phyloP scores from a whole-genome alignment of 1,140 invertebrate species.

The Laupala kohalensis region DNA sequence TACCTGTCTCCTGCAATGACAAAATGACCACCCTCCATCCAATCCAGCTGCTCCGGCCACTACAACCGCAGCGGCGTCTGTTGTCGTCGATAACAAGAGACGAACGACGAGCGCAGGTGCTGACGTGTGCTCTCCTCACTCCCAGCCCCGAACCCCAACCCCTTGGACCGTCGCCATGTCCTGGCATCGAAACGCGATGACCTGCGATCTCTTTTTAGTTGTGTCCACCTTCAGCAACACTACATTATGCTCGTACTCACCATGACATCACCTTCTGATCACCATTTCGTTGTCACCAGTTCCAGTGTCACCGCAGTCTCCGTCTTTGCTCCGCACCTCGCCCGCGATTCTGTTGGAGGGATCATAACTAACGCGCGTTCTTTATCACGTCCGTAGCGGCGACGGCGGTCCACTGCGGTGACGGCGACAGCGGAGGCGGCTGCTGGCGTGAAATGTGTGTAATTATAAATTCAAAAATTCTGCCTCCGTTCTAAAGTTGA shows the following conservation, averaged over 20 bases:
- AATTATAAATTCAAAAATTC: not conserved
- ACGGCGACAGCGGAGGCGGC: not conserved
- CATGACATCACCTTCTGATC: too few species aligned
- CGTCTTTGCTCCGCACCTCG: not conserved
- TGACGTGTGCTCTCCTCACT: not conserved
- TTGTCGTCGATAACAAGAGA: not conserved
- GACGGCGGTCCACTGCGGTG: too few species aligned
- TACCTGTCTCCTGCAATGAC: too few species aligned
- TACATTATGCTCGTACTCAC: too few species aligned
- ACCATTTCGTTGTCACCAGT: too few species aligned
- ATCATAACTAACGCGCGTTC: not conserved
- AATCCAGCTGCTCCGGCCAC: too few species aligned
- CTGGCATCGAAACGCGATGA: too few species aligned
- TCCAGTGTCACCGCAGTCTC: too few species aligned
- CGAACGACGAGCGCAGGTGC: not conserved
- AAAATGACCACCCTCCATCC: too few species aligned
- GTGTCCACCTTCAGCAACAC: too few species aligned
- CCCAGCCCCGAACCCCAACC: not conserved
- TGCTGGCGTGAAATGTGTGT: not conserved
- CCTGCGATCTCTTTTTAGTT: too few species aligned
- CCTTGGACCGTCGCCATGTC: not conserved
- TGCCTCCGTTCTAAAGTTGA: not conserved
- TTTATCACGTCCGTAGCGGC: not conserved
- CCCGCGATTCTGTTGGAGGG: not conserved
- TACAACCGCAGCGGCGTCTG: not conserved